Evolutionary conservation across 2,888 invertebrate species (phyloP), one percentile per base, ranked within the genome.

Genomic region (Lasius platythorax): DNA sequence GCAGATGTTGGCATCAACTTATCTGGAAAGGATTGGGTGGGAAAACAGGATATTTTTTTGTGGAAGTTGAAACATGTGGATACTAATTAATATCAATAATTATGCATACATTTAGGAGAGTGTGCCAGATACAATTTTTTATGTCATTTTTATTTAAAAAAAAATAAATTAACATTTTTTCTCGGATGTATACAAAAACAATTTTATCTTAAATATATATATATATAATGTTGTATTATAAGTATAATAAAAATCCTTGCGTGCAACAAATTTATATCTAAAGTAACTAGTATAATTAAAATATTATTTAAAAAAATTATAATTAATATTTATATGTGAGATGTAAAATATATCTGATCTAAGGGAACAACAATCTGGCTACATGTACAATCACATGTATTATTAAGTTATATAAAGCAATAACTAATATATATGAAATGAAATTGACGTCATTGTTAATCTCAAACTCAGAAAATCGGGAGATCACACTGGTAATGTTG

Each of bases 1-100:
- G 87, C 82, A 63, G 82, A 83, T 50, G 46, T 73, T 23, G 91
- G 88, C 58, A 91, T 91, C 78, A 93, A 84, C 81, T 92, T 88
- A 82, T 90, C 91, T 92, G 85, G 66, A 90, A 90, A 40, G 75
- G 76, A 81, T 84, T 68, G 18, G 18, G 78, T 66, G 58, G 46
- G 83, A n/a, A 70, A 40, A 86, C 67, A 83, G 85, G 74, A 82
- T 79, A 58, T 74, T n/a, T 53, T 53, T 53, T n/a, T 23, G n/a
- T 79, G 73, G 30, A 53, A 50, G 9, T 73, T 74, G 33, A 53
- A 53, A 50, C 3, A 66, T 1, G 23, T 72, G 37, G 5, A 68
- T 70, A 61, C 15, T 4, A 58, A 72, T 72, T 30, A 43, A 53
- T 30, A 82, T n/a, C 50, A 12, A 18, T 33, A 53, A 28, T 50